Evolutionary conservation across 2,113 vertebrate genomes (phyloP), one percentile per base, ranked within the genome.

Genomic region (Micronycteris hirsuta): DNA sequence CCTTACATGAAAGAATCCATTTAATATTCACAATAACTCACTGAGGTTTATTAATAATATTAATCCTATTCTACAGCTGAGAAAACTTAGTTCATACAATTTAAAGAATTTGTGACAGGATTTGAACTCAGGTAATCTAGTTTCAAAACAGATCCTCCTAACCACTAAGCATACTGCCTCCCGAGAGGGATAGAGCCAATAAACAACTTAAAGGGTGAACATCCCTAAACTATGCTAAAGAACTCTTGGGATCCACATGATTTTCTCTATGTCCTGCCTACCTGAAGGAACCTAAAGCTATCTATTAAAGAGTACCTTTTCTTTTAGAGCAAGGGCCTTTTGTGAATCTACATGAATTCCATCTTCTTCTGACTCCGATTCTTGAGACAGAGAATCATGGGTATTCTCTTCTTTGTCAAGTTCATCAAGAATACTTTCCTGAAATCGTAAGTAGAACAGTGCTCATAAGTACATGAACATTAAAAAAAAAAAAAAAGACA

Each of bases 361-460:
- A 76, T 98, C 98, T 85, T 99, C 99, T 95, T 99, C 99, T 0
- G 99, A 99, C 95, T 99, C 99, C 0, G 99, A 99, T 85, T 99
- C 99, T 45, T 99, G 98, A 96, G 98, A 99, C 45, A 98, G 8
- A 7, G 99, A 99, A 93, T 99, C 99, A 90, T 98, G 98, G 24
- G 98, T 98, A 93, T 98, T 99, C 15, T 99, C 99, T 94, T 99
- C 99, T 97, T 99, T 99, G 85, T 99, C 99, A 95, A 99, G 97
- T 68, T 99, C 99, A 97, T 99, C 98, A 88, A 99, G 98, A 96
- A 99, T 99, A 96, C 99, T 99, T 89, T 99, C 99, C 99, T 99
- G 93, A 96, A 98, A 98, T 82, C 19, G 86, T 4, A 97, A 95
- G 76, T 0, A 91, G 38, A 97, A 77, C 1, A 89, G 49, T 61